Evolutionary conservation across 2,888 invertebrate species (phyloP).

Genomic region (Callyntrura sp.): DNA sequence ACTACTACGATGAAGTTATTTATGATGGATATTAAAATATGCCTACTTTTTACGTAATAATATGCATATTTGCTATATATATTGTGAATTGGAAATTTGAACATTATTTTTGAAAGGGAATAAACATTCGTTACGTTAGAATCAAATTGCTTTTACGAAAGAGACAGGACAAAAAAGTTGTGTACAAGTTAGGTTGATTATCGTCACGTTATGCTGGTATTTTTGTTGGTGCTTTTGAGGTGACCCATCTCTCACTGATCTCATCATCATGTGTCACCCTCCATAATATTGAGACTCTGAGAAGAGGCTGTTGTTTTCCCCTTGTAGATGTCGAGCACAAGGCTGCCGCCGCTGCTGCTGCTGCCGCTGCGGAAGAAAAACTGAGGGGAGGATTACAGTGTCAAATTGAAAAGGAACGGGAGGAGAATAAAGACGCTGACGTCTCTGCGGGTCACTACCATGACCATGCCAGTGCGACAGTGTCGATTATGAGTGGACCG

Average conservation of each 20-base stretch:
- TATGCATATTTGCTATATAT: too few species aligned
- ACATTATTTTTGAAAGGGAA: too few species aligned
- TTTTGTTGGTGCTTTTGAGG: not conserved
- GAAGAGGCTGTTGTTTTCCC: conserved; percentile 76
- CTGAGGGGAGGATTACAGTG: not conserved
- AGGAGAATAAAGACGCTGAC: not conserved
- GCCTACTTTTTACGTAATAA: too few species aligned
- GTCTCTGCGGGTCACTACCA: not conserved
- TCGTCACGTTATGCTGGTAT: too few species aligned
- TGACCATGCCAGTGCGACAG: not conserved
- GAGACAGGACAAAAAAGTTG: too few species aligned
- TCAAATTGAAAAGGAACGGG: not conserved
- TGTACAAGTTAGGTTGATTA: too few species aligned
- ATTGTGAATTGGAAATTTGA: too few species aligned
- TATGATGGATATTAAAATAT: too few species aligned
- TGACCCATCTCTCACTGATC: conserved; percentile 3
- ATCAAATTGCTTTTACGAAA: too few species aligned
- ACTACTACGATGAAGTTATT: too few species aligned
- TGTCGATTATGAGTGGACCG: not conserved
- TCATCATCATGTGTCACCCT: too few species aligned
- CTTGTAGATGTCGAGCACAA: conserved; percentile 65
- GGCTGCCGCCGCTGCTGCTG: not conserved
- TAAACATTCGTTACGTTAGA: too few species aligned
- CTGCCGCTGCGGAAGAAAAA: not conserved
- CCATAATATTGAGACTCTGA: conserved; percentile 51